A percentile compares a stretch with the other conserved stretches of the same genome.
Evolutionary conservation across 2,888 invertebrate genomes (phyloP).

Genomic region (Tiliacea citrago): DNA sequence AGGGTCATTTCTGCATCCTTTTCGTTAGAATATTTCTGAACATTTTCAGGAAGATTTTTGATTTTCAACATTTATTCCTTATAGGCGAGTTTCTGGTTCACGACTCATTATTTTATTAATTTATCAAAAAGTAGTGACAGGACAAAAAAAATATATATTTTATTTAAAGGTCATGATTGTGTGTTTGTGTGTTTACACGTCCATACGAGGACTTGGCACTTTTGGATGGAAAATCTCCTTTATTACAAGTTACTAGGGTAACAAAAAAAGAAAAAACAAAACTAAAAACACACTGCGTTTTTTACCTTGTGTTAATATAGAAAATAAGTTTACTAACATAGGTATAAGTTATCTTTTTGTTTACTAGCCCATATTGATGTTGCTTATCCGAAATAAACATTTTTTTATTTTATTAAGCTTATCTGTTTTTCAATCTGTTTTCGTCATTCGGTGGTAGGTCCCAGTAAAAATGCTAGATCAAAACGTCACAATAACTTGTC

Average conservation of each 20-base stretch:
- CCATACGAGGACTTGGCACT: not conserved
- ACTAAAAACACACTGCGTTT: not conserved
- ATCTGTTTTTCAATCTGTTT: not conserved
- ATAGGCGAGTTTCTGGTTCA: slow-evolving; percentile 22
- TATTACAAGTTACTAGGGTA: too few relatives aligned
- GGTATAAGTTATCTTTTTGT: too few relatives aligned
- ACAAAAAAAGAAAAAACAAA: not conserved
- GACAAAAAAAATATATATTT: not conserved
- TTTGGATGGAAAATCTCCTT: not conserved
- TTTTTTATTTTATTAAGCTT: too few relatives aligned
- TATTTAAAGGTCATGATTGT: too few relatives aligned
- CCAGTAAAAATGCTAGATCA: too few relatives aligned
- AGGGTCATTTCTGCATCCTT: not conserved
- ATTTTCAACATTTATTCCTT: not conserved
- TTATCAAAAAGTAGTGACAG: not conserved
- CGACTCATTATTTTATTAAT: not conserved
- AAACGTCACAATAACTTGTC: not conserved
- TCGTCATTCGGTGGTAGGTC: not conserved
- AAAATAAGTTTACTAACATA: too few relatives aligned
- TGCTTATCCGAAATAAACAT: too few relatives aligned
- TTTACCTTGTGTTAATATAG: too few relatives aligned
- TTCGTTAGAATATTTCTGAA: too few relatives aligned
- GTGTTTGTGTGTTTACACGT: too few relatives aligned
- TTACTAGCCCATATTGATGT: too few relatives aligned
- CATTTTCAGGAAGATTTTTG: not conserved